Base-by-base conservation (phyloP, 2,113 vertebrate species). In the Paracanthobrama guichenoti region DNA sequence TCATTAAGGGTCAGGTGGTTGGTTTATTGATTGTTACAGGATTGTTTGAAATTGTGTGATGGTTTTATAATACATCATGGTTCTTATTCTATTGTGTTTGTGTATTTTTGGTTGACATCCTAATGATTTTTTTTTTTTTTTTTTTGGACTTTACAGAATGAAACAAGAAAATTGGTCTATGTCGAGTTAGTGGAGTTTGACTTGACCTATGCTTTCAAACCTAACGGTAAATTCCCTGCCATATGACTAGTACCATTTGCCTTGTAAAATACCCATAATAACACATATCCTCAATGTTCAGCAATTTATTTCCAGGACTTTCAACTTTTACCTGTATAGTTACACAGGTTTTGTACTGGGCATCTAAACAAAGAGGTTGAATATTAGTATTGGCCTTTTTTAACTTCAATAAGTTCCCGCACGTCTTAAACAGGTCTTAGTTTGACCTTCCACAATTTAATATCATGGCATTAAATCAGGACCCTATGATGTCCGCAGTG, bases 121-220 rank as follows among this genome's bases (percentile, higher is more conserved):
- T 57, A 28, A 53, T 55, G 48, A n/a, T n/a, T 1, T 24, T 81
- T 73, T 85, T n/a, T 42, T n/a, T n/a, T 39, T 2, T 2, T 42
- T 78, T 71, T 84, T 80, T 59, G 3, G 0, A 31, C 74, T 84
- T 87, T 79, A 50, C 88, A 95, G 94, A 91, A 85, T 44, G 12
- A 3, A 2, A 42, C 79, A 0, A 3, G 81, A 0, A 86, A 91
- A 2, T 31, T 1, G 0, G 90, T 86, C 81, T 93, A 84, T 46
- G 89, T 92, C 2, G 10, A 83, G 5, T 0, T 16, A 0, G 3
- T 95, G 66, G 44, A 87, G 7, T 89, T 93, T 64, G 0, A 1
- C 0, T 26, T 95, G 44, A 0, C 0, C 18, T 94, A 93, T 80
- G 22, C 91, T 35, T 87, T 93, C 0, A 8, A 0, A n/a, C 9